phyloP scores from a whole-genome alignment of 2,888 invertebrate genomes.

The Philaethria dido region DNA sequence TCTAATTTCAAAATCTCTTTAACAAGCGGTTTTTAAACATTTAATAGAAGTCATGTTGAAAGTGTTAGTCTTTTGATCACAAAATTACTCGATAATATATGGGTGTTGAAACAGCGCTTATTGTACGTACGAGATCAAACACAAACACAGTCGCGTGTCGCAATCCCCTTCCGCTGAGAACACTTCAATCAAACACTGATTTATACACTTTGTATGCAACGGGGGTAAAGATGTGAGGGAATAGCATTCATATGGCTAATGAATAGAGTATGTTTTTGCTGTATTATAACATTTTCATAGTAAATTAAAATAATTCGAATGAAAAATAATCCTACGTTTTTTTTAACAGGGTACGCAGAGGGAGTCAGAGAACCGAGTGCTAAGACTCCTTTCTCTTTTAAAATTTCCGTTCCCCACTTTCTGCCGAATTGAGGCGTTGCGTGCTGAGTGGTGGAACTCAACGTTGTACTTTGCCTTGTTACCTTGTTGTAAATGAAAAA shows the following conservation, averaged over 20 bases:
- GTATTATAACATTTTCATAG: neutral
- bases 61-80: slow-evolving; percentile 15
- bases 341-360: neutral
- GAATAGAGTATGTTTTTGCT: neutral
- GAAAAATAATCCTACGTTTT: neutral
- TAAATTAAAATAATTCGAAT: slow-evolving; percentile 9
- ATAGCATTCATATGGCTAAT: neutral
- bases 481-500: too few relatives aligned
- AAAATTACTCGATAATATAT: slow-evolving; percentile 7
- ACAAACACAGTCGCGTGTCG: slow-evolving; percentile 36
- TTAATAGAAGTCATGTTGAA: neutral
- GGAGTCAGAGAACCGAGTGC: too few relatives aligned
- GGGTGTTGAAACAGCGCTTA: slow-evolving; percentile 17
- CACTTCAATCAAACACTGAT: slow-evolving; percentile 38
- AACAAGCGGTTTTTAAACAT: too few relatives aligned
- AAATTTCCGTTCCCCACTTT: too few relatives aligned
- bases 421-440: too few relatives aligned
- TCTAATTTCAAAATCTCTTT: too few relatives aligned
- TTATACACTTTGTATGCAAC: slow-evolving; percentile 32
- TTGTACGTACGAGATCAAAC: slow-evolving; percentile 26
- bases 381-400: too few relatives aligned
- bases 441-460: too few relatives aligned
- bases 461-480: too few relatives aligned
- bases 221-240: slow-evolving; percentile 3
- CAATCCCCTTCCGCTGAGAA: slow-evolving; percentile 30